These are phyloP conservation scores for Ginglymostoma cirratum DNA, from an alignment of 2,113 vertebrate genomes.

Conservation along the genomic window DNA sequence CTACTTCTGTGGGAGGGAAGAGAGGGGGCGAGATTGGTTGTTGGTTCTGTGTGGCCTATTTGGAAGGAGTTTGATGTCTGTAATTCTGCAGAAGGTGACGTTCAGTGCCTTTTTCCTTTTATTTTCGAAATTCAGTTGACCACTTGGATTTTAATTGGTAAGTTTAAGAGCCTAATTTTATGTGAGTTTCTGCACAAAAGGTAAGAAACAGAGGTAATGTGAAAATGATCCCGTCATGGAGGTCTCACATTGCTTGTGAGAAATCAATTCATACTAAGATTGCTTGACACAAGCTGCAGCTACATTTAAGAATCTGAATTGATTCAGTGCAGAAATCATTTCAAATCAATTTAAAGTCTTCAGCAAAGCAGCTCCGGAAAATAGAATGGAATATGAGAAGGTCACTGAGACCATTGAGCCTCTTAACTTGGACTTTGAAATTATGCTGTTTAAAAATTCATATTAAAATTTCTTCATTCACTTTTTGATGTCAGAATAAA, in stretches of 20 bases:
- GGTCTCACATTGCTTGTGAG: neutral
- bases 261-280: neutral
- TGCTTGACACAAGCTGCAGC: neutral
- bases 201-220: neutral
- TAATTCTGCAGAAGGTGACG: neutral
- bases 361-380: neutral
- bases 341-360: conserved; percentile 27
- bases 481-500: neutral
- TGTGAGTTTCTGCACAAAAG: neutral
- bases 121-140: neutral
- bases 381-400: neutral
- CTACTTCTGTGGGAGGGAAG: no score
- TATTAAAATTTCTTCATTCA: neutral
- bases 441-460: neutral
- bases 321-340: neutral
- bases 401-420: neutral
- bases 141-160: neutral
- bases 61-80: no score
- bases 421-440: neutral
- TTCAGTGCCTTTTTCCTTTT: neutral
- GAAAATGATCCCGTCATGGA: neutral
- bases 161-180: neutral
- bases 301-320: conserved; percentile 5
- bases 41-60: neutral
- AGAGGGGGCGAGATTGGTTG: neutral